A percentile compares a stretch with the other conserved stretches of the same genome.
phyloP scores from a whole-genome alignment of 2,113 vertebrate species.

The Leptocoma aspasia region DNA sequence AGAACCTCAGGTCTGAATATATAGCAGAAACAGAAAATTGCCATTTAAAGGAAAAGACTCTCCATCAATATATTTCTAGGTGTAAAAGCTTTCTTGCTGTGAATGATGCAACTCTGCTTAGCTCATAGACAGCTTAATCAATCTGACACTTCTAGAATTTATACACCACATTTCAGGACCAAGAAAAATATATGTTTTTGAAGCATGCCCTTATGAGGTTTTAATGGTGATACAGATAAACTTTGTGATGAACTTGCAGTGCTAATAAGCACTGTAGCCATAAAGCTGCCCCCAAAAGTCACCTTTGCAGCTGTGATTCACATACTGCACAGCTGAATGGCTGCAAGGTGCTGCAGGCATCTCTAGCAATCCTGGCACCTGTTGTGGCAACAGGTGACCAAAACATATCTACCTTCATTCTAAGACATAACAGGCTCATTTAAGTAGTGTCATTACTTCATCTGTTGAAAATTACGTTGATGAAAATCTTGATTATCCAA shows the following conservation, averaged over 20 bases:
- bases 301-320: background rate
- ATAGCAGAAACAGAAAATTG: background rate
- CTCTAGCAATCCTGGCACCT: background rate
- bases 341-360: background rate
- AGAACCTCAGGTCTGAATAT: background rate
- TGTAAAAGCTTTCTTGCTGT: background rate
- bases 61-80: background rate
- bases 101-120: background rate
- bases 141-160: background rate
- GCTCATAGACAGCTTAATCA: background rate
- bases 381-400: background rate
- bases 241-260: background rate
- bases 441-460: background rate
- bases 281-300: background rate
- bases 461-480: background rate
- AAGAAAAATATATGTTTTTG: background rate
- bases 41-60: background rate
- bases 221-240: background rate
- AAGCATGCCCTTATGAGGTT: background rate
- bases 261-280: rapidly evolving
- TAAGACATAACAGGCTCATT: background rate
- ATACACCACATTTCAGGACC: background rate
- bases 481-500: background rate
- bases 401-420: background rate
- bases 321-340: rapidly evolving